Evolutionary conservation across 2,888 invertebrate species (phyloP).

Genomic region (Cryptus armator): DNA sequence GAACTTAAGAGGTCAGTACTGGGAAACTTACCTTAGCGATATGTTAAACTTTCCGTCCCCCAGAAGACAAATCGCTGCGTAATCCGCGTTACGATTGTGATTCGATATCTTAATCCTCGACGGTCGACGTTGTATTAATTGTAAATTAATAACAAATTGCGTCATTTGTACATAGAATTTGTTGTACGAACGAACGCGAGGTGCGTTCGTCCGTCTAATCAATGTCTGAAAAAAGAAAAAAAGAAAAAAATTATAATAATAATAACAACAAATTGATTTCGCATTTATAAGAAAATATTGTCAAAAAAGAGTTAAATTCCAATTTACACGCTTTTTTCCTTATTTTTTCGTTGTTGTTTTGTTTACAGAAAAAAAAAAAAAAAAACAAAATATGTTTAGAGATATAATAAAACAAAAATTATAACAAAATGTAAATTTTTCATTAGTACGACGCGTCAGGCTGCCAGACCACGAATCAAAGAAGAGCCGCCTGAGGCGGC

Average conservation of each 20-base stretch:
- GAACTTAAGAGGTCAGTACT: conserved; percentile 27
- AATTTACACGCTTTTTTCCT: background rate
- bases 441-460: conserved; percentile 85
- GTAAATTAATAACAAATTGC: conserved; percentile 12
- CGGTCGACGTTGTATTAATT: conserved; percentile 21
- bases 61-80: conserved; percentile 10
- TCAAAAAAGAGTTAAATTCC: background rate
- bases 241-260: background rate
- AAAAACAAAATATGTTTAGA: conserved; percentile 34
- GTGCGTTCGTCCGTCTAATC: background rate
- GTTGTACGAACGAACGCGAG: background rate
- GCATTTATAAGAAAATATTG: background rate
- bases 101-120: background rate
- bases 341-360: background rate
- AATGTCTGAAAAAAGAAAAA: background rate
- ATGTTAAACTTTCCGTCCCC: background rate
- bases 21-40: conserved; percentile 24
- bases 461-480: conserved; percentile 85
- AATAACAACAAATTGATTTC: background rate
- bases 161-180: conserved; percentile 16
- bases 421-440: conserved; percentile 81
- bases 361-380: background rate
- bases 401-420: conserved; percentile 57
- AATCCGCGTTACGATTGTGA: conserved; percentile 9
- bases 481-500: conserved; percentile 85